phyloP scores from a whole-genome alignment of 2,888 invertebrate genomes.

The Vandiemenella viatica region DNA sequence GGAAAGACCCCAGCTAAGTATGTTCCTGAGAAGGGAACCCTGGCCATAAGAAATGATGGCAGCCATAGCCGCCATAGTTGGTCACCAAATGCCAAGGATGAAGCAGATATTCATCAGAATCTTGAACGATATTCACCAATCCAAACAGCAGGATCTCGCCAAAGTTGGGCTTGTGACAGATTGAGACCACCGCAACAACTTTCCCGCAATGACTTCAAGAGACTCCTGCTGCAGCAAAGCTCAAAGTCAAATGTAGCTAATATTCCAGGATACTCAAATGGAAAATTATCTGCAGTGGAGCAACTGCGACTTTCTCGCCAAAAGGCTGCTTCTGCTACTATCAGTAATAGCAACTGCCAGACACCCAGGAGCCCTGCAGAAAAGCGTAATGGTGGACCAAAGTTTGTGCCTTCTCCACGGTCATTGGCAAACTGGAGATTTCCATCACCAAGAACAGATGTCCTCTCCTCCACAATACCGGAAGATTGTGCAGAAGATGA shows the following conservation, averaged over 20 bases:
- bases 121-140: conserved; percentile 4
- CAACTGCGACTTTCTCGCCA: conserved; percentile 47
- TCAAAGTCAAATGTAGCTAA: conserved; percentile 1
- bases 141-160: conserved; percentile 24
- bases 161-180: conserved; percentile 30
- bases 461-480: conserved; percentile 70
- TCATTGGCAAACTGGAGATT: conserved; percentile 49
- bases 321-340: conserved; percentile 25
- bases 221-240: conserved; percentile 59
- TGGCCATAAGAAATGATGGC: neutral
- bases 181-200: conserved; percentile 41
- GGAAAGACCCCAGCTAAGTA: conserved; percentile 25
- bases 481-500: conserved; percentile 70
- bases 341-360: conserved; percentile 16
- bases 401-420: conserved; percentile 35
- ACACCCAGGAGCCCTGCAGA: conserved; percentile 49
- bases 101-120: conserved; percentile 10
- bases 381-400: conserved; percentile 37
- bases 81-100: conserved; percentile 35
- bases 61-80: conserved; percentile 41
- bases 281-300: conserved; percentile 61
- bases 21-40: neutral
- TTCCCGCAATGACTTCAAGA: conserved; percentile 71
- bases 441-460: conserved; percentile 61
- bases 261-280: conserved; percentile 31